Base-by-base conservation (phyloP, 2,888 invertebrate species). In the Xanthorhoe designata region DNA sequence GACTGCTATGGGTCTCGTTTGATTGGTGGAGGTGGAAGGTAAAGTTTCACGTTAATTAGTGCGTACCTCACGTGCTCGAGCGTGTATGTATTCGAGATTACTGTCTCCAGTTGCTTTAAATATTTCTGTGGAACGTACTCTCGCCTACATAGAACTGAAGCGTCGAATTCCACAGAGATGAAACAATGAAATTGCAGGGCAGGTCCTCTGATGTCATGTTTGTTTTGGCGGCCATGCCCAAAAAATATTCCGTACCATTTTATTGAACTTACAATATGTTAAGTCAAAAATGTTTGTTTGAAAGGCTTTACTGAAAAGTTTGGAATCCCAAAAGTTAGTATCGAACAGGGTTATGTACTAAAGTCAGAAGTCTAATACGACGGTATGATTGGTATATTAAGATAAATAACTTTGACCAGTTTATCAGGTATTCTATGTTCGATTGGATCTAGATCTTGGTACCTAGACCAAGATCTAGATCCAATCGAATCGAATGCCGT, bases 41-140 rank as follows among this genome's bases (percentile, higher is more conserved):
- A 89, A 68, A 92, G 92, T 92, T 93, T 90, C 92, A 90, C 88
- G 88, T 91, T 93, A 93, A 93, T 93, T 92, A 92, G 91, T 91
- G 90, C 90, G 90, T 89, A 85, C 88, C 85, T 87, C 85, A 87
- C 89, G 88, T 90, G 88, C 89, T 83, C 81, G 77, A 79, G 80
- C 84, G 84, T 87, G 84, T 87, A 87, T 86, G 83, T 86, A 81
- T 85, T 84, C 83, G 78, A 85, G 85, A 87, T 87, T 82, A 83
- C 68, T 79, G 81, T 79, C 77, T 78, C 77, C 57, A 71, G 75
- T 72, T 72, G 73, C 74, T 79, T 79, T 74, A 75, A 82, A 84
- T 67, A 63, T 82, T 81, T 77, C 78, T 75, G 74, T 66, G 69
- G 53, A 55, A 55, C 24, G 61, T 61, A 57, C 45, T 18, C 45